phyloP scores from a whole-genome alignment of 1,140 invertebrate genomes.

The Pogonomyrmex barbatus region DNA sequence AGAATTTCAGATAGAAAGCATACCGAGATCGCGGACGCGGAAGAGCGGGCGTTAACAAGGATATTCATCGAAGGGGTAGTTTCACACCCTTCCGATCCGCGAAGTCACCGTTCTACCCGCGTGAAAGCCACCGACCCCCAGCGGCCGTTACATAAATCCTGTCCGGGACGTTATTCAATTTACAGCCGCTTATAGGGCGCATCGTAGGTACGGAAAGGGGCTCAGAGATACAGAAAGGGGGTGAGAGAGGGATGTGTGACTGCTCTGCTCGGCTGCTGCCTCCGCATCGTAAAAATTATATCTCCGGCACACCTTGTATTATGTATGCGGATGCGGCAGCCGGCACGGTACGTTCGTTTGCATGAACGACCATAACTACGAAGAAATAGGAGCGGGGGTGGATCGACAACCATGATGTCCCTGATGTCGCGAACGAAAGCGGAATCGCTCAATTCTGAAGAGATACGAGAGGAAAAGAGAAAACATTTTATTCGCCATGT shows the following conservation, averaged over 20 bases:
- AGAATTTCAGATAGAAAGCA: background rate
- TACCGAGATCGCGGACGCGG: conserved; percentile 15
- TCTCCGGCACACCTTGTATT: conserved; percentile 56
- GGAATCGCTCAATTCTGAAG: conserved; percentile 69
- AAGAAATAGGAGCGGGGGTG: background rate
- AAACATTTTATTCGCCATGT: background rate
- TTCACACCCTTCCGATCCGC: background rate
- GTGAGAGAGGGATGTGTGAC: background rate
- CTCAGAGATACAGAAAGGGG: background rate
- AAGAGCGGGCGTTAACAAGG: conserved; percentile 24
- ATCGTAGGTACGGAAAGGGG: too few relatives aligned
- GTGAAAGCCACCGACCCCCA: conserved; percentile 29
- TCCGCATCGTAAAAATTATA: conserved; percentile 78
- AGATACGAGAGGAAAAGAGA: background rate
- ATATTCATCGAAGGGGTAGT: background rate
- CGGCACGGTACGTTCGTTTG: conserved; percentile 71
- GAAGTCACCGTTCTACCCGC: conserved; percentile 37
- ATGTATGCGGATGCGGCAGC: conserved; percentile 62
- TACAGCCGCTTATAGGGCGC: conserved; percentile 70
- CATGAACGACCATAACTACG: conserved; percentile 53
- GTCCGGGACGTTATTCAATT: conserved; percentile 75
- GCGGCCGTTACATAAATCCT: conserved; percentile 74
- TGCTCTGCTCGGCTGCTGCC: background rate
- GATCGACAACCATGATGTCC: background rate
- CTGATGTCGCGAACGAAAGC: background rate